These are phyloP conservation scores for Hypselothyrea guttata DNA, from an alignment of 2,888 invertebrate genomes.

Conservation along the genomic window DNA sequence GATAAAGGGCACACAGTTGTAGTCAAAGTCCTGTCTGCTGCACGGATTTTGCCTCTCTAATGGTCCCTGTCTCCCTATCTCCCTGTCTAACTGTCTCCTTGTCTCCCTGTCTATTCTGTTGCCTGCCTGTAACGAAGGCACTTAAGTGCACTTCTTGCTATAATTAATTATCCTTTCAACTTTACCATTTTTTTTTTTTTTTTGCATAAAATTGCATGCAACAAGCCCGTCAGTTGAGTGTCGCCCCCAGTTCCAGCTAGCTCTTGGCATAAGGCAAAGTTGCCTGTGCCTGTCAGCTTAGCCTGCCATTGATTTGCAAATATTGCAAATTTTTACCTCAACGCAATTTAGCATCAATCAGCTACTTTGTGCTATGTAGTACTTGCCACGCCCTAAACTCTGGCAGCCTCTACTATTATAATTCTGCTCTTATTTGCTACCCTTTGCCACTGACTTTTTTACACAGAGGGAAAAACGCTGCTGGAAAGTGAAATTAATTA, in stretches of 20 bases:
- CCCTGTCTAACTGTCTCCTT: conserved; percentile 14
- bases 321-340: conserved; percentile 67
- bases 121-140: conserved; percentile 67
- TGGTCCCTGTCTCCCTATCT: conserved; percentile 38
- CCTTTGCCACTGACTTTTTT: neutral
- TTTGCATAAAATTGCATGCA: conserved; percentile 75
- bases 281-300: conserved; percentile 35
- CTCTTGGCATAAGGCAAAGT: conserved; percentile 20
- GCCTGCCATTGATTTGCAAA: conserved; percentile 65
- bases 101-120: conserved; percentile 17
- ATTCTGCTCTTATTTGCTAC: neutral
- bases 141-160: conserved; percentile 78
- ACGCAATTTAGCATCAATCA: conserved; percentile 41
- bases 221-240: conserved; percentile 54
- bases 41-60: conserved; percentile 66
- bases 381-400: conserved; percentile 14
- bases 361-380: conserved; percentile 28
- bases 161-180: conserved; percentile 79
- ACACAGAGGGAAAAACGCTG: no score
- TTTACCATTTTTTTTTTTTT: no score
- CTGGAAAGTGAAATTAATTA: no score
- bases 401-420: no score
- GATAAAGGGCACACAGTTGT: conserved; percentile 58
- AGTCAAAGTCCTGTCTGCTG: conserved; percentile 64
- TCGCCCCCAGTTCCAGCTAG: conserved; percentile 6